A percentile compares a stretch with the other conserved stretches of the same genome.
Evolutionary conservation across 92 coral and sea anemone species (phyloP).

Genomic region (Epizoanthus stellaris): DNA sequence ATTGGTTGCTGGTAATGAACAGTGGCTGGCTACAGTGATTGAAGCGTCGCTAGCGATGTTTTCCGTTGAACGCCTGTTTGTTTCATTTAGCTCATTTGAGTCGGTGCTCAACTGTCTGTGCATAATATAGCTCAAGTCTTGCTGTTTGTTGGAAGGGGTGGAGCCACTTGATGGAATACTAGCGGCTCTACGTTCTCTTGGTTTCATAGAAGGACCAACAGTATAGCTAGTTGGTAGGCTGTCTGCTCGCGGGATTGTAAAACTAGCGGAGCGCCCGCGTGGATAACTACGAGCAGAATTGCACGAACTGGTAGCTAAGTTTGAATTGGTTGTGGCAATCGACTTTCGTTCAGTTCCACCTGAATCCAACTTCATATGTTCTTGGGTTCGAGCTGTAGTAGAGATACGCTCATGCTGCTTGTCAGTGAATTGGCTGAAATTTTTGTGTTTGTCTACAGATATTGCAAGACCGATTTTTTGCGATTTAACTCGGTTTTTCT

Average conservation of each 20-base stretch:
- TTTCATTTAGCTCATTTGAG: too few relatives aligned
- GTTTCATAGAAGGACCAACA: background rate
- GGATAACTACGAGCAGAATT: background rate
- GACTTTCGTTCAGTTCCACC: too few relatives aligned
- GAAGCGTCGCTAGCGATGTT: too few relatives aligned
- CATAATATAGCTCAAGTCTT: too few relatives aligned
- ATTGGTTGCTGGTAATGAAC: too few relatives aligned
- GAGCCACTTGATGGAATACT: background rate
- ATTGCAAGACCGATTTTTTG: background rate
- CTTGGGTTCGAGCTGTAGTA: background rate
- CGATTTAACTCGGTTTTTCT: background rate
- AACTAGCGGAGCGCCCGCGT: conserved; percentile 16
- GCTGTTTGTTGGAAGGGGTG: too few relatives aligned
- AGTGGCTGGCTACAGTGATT: too few relatives aligned
- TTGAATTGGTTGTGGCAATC: background rate
- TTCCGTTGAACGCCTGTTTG: too few relatives aligned
- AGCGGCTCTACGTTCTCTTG: background rate
- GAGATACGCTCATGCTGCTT: background rate
- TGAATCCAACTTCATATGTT: too few relatives aligned
- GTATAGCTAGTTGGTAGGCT: background rate
- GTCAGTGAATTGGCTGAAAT: background rate
- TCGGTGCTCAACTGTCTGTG: too few relatives aligned
- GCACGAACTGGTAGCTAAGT: background rate
- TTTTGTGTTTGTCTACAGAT: background rate
- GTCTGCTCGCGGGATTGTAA: background rate